Evolutionary conservation across 2,113 vertebrate genomes (phyloP), one percentile per base, ranked within the genome.

Genomic region (Tupaia tana): DNA sequence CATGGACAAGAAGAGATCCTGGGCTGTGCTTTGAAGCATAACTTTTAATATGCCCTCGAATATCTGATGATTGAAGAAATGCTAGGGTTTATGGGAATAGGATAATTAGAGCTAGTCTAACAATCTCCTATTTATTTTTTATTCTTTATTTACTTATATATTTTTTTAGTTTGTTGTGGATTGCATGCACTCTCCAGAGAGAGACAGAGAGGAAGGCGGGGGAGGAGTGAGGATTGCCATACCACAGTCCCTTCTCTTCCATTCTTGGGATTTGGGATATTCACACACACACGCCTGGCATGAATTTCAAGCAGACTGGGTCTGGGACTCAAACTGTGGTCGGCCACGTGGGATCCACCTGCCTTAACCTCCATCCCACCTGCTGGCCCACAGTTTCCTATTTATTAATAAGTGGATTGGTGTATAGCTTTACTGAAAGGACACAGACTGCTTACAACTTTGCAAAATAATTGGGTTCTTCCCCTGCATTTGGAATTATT

Each of bases 381-480:
- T 43, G 43, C 6, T 43, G 43, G 43, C 43, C 43, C 43, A 77
- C 29, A 66, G 27, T 85, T 27, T 74, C 22, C 24, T 81, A 18
- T 58, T 91, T 71, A 86, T 87, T 54, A 79, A 27, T 82, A 82
- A 82, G 25, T 86, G 24, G 56, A 52, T 54, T 59, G 18, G n/a
- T 88, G 9, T 20, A 9, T 73, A 71, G 4, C 52, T 95, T 92
- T 87, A 90, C 56, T 75, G 20, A 90, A 77, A 92, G 52, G 94
- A 86, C 14, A 86, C 27, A 31, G 25, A 83, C 43, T 91, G 31
- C 52, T 89, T 93, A 2, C 11, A 87, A 73, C n/a, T 59, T 59
- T 25, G 83, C 89, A 90, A 70, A 86, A 66, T 85, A 66, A 87
- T 79, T 69, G 77, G 15, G 18, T 66, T 89, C 29, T 94, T 90